A percentile compares a stretch with the other conserved stretches of the same genome.
Conservation (phyloP, 1,140 invertebrate genomes). For the Adoxophyes honmai region DNA sequence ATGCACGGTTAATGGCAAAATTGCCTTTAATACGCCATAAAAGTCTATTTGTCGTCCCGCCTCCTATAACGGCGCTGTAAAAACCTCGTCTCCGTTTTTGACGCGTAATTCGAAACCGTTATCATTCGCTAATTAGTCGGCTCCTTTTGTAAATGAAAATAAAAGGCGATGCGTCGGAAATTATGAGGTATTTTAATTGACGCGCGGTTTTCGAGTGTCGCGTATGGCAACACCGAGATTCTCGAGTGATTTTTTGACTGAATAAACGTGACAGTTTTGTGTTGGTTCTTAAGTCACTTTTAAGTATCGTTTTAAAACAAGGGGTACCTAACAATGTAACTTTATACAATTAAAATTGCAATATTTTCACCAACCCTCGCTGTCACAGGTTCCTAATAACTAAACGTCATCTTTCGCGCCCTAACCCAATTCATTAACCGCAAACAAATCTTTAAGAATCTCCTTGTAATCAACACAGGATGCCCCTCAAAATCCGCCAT, state of each 20-base stretch:
- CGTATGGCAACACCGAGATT: background rate
- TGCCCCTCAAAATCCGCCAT: slow-evolving; percentile 3
- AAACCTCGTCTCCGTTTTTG: slow-evolving; percentile 8
- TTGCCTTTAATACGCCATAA: slow-evolving; percentile 12
- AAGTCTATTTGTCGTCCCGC: slow-evolving; percentile 7
- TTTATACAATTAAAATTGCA: no score
- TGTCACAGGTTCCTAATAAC: no score
- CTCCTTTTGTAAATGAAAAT: background rate
- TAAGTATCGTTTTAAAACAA: no score
- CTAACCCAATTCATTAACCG: no score
- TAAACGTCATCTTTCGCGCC: no score
- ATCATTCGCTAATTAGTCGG: slow-evolving; percentile 7
- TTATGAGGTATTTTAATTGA: slow-evolving; percentile 12
- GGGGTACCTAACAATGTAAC: no score
- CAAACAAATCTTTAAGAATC: no score
- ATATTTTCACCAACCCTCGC: no score
- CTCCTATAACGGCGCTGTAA: slow-evolving; percentile 7
- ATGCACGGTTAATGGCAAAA: slow-evolving; percentile 12
- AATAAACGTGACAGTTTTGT: no score
- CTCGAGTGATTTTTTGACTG: no score
- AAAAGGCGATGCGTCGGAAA: background rate
- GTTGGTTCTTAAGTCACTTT: no score
- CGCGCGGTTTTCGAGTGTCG: background rate
- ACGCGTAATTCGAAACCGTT: slow-evolving; percentile 11
- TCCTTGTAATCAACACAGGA: background rate